phyloP scores from a whole-genome alignment of 2,113 vertebrate species.

The Syngnathus typhle region DNA sequence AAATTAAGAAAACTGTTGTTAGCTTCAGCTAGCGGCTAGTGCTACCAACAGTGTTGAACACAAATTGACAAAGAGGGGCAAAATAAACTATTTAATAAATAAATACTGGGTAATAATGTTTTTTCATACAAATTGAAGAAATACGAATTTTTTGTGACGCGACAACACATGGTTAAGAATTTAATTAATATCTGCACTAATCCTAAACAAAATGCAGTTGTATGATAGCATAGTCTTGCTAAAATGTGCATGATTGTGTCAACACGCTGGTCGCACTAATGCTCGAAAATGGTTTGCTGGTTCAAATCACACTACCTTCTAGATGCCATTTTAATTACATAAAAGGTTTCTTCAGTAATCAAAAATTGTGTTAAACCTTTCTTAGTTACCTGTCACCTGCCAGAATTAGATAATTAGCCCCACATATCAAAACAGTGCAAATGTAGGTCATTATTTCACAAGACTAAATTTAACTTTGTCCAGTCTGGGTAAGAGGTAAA shows the following conservation, averaged over 20 bases:
- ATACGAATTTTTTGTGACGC: background rate
- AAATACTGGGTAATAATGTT: background rate
- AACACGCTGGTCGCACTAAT: background rate
- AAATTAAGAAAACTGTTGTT: no score
- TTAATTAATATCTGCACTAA: background rate
- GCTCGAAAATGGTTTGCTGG: background rate
- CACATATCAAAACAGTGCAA: background rate
- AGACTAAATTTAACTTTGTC: constrained; percentile 1
- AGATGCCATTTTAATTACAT: background rate
- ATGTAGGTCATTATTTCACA: background rate
- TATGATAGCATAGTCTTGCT: background rate
- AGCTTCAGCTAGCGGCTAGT: background rate
- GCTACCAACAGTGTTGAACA: background rate
- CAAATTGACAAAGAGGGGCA: background rate
- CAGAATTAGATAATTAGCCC: background rate
- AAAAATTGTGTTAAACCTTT: background rate
- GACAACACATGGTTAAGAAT: background rate
- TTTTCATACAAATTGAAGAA: background rate
- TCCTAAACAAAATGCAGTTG: background rate
- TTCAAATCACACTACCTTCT: background rate
- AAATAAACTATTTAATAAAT: no score
- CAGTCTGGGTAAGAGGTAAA: constrained; percentile 24
- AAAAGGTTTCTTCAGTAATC: background rate
- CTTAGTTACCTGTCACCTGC: background rate
- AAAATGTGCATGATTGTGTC: background rate